phyloP scores from a whole-genome alignment of 1,140 invertebrate species.

The Platorchestia sp. region DNA sequence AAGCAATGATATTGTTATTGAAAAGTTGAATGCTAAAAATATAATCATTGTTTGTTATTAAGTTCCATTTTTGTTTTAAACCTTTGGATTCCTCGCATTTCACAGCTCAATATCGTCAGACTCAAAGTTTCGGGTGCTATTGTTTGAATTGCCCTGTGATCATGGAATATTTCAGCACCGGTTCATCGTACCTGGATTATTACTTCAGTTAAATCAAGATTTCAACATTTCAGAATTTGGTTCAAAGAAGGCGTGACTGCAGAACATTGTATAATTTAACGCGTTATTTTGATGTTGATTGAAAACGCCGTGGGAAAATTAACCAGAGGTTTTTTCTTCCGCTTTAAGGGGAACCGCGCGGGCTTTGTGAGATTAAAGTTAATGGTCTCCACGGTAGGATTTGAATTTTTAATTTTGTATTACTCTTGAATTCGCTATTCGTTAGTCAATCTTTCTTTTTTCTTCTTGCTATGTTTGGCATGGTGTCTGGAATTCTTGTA shows the following conservation, averaged over 20 bases:
- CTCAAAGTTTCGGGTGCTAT: neutral
- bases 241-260: neutral
- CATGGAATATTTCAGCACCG: neutral
- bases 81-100: neutral
- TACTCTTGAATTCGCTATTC: neutral
- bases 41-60: too few relatives aligned
- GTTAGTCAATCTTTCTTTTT: neutral
- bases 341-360: neutral
- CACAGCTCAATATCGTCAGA: neutral
- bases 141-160: neutral
- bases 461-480: slow-evolving; percentile 5
- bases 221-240: neutral
- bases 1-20: too few relatives aligned
- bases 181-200: neutral
- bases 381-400: slow-evolving; percentile 51
- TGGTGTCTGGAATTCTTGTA: neutral
- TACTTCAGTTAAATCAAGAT: neutral
- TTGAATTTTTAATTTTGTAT: neutral
- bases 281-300: neutral
- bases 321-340: neutral
- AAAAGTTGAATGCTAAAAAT: too few relatives aligned
- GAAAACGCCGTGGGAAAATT: neutral
- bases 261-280: neutral
- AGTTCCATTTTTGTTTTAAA: too few relatives aligned
- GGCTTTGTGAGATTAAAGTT: slow-evolving; percentile 49